Evolutionary conservation across 1,140 invertebrate genomes (phyloP), one percentile per base, ranked within the genome.

Genomic region (Drosophila asahinai): DNA sequence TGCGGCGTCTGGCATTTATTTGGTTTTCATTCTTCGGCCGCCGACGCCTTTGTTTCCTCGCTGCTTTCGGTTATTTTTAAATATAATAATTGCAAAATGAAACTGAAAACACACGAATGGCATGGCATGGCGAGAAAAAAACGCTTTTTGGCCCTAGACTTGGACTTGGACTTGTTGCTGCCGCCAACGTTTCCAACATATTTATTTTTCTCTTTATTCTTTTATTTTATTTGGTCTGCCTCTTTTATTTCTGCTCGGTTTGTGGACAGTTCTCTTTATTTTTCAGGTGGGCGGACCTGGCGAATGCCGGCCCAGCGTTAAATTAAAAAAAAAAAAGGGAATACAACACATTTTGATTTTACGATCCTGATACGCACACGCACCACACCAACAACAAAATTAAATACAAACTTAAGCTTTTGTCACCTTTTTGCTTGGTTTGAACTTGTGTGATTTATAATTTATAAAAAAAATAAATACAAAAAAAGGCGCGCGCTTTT

Each of bases 151-250:
- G 71, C 67, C 77, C 81, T 87, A 82, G 80, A 83, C 83, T 86
- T 86, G 83, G 83, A 87, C 83, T 83, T 87, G 80, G 83, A 79
- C 66, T 77, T 81, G 83, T 38, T 59, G 66, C 57, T 82, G 74
- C 45, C 77, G 81, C 81, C 81, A 80, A 80, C 81, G 82, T 60
- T 51, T 70, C 52, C 47, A 60, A 72, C 52, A 57, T 59, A 71
- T 72, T 63, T 77, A 54, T 71, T 74, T 67, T 77, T 65, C 77
- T 59, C 48, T 43, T 57, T 17, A 3, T 14, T 30, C 43, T 27
- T 30, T 55, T 71, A 30, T 43, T 62, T 54, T 64, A 52, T 45
- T 48, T 30, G 47, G 40, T 49, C 27, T 61, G 58, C 42, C 54
- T 63, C 48, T 76, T 62, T 68, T 72, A 52, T 42, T 70, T 58